Base-by-base conservation (phyloP, 2,888 invertebrate species). In the Nemoura dubitans region DNA sequence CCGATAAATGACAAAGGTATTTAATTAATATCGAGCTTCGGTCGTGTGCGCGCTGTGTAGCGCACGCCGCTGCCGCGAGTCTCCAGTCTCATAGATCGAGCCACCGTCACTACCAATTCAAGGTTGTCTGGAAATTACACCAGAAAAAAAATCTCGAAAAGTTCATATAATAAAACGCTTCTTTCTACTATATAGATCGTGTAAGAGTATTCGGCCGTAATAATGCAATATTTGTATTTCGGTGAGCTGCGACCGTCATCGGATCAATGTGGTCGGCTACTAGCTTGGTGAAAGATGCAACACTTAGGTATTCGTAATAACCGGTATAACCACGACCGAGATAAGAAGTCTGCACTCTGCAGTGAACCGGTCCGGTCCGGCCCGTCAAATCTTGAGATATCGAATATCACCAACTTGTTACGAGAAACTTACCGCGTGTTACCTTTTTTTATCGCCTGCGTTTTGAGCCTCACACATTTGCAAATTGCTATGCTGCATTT, bases 121-220 rank as follows among this genome's bases (percentile, higher is more conserved):
- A 84, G 84, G 84, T 84, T 84, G 84, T 84, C 84, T 84, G 84
- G 84, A 27, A 84, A 76, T 84, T 76, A 30, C 76, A 84, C 76
- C 27, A 76, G 84, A 27, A 29, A 81, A 27, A 78, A 78, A 10
- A 1, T 28, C 26, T 14, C 36, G 2, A 59, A 59, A 59, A 59
- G 59, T 59, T 59, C 21, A 21, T 59, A 10, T 59, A 7, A 59
- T 43, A 83, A 42, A 83, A 30, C 10, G 28, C 30, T 27, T 28
- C 78, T 78, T 28, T 78, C 78, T 28, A 14, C 26, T 81, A 29
- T 28, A 81, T 81, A 59, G 59, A 30, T 81, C 26, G 81, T 81
- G n/a, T 42, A 42, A 21, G 76, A 84, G 26, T 59, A 84, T 84
- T 84, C 84, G 76, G 84, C 84, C 84, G 29, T 84, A 84, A 28